Evolutionary conservation across 2,888 invertebrate species (phyloP), one percentile per base, ranked within the genome.

Genomic region (Mesorhabditis belari): DNA sequence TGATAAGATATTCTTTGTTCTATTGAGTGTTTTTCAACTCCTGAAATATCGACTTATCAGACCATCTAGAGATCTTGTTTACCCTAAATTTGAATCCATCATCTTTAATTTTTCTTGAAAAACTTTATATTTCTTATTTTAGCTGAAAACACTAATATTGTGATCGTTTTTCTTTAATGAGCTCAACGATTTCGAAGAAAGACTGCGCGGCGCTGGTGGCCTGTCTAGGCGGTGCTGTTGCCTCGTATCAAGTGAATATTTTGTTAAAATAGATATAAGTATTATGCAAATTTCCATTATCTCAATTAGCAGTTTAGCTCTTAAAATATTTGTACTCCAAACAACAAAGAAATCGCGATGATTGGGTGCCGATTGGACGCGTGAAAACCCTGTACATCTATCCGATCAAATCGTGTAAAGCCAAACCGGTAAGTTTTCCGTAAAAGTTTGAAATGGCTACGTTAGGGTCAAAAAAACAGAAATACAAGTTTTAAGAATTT

Each of bases 291-390:
- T 52, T 26, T 60, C 12, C n/a, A n/a, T 35, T 17, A 35, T 35
- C 12, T 1, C n/a, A 35, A 35, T 9, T 35, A 9, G n/a, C 12
- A 35, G 12, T 35, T 35, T n/a, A 35, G 44, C n/a, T 35, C 12
- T 35, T 35, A 9, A 35, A 35, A 35, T 35, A 35, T 2, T n/a
- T 35, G 44, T n/a, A 17, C 1, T 17, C 17, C 49, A 28, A n/a
- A 12, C 24, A 25, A 12, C 23, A 26, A 28, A 25, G 55, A 2
- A 57, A 44, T 50, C 35, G 49, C 4, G 44, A 63, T 5, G 63
- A 68, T 52, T 71, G 67, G 65, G 55, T 71, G 6, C 71, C 71
- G 4, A 62, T 71, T 35, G 71, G 71, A 26, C 26, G 54, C 3
- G 62, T 71, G 9, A 69, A 67, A 49, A 57, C 63, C 25, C 66